These are phyloP conservation scores for Diaperis boleti DNA, from an alignment of 2,888 invertebrate species.

Conservation along the genomic window DNA sequence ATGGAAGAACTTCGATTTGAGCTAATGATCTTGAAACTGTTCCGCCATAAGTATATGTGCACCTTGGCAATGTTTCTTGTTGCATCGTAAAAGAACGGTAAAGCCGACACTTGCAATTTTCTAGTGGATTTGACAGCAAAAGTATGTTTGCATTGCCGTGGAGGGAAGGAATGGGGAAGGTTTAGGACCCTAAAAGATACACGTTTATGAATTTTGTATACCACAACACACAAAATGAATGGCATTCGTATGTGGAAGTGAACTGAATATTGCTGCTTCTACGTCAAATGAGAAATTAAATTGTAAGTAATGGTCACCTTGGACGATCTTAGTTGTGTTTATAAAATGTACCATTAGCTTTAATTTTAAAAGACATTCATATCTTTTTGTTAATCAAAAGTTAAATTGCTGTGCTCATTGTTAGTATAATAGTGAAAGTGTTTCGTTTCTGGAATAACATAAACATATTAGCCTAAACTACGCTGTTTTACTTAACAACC, in stretches of 20 bases:
- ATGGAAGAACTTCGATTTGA: not conserved
- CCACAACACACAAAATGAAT: too few relatives aligned
- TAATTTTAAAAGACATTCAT: too few relatives aligned
- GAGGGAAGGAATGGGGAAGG: not conserved
- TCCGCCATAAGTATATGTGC: not conserved
- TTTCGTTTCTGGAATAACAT: not conserved
- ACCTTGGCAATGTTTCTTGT: constrained; percentile 6
- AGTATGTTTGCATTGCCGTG: not conserved
- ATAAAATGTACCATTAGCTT: too few relatives aligned
- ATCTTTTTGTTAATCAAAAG: too few relatives aligned
- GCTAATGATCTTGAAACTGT: not conserved
- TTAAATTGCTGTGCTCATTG: too few relatives aligned
- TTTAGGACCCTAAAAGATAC: not conserved
- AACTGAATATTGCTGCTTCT: too few relatives aligned
- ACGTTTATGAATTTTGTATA: not conserved
- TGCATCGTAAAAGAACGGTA: constrained; percentile 1
- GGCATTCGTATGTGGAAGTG: too few relatives aligned
- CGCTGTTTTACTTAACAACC: not conserved
- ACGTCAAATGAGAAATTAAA: too few relatives aligned
- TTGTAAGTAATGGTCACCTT: too few relatives aligned
- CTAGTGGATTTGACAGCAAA: constrained; percentile 5
- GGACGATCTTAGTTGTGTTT: too few relatives aligned
- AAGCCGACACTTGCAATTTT: constrained; percentile 12
- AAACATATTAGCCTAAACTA: not conserved
- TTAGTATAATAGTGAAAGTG: too few relatives aligned